Evolutionary conservation across 2,797 vertebrate species (phyloP).

Genomic region (Sebastes nivosus): DNA sequence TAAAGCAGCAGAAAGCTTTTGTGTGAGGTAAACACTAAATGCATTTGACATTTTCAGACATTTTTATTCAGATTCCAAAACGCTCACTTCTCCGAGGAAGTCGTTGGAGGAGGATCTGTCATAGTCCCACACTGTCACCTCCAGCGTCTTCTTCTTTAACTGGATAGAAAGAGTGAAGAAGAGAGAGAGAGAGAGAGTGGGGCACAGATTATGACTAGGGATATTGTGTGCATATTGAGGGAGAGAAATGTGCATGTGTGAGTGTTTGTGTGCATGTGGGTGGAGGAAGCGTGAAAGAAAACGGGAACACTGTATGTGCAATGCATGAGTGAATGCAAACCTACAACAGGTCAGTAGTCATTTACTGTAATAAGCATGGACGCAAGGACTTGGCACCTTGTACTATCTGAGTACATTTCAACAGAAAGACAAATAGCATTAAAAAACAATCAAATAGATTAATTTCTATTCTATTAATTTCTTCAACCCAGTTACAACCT

Average conservation of each 20-base stretch:
- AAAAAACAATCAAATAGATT: no score
- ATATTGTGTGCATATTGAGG: not conserved
- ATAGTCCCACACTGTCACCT: conserved; percentile 99
- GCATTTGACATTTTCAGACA: conserved; percentile 27
- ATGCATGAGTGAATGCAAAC: not conserved
- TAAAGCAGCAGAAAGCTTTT: not conserved
- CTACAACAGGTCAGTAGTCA: not conserved
- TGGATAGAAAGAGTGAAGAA: conserved; percentile 59
- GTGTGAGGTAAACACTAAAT: conserved; percentile 13
- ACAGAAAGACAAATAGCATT: no score
- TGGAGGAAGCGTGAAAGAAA: not conserved
- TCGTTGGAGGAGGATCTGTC: conserved; percentile 98
- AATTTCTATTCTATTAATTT: no score
- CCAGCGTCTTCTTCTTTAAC: conserved; percentile 98
- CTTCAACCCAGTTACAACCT: no score
- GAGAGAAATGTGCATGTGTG: not conserved
- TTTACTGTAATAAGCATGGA: not conserved
- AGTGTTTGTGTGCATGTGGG: not conserved
- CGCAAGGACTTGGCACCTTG: not conserved
- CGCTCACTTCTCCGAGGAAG: conserved; percentile 97
- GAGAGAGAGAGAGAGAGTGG: not conserved
- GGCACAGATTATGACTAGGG: not conserved
- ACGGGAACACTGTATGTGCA: not conserved
- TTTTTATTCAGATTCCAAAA: conserved; percentile 28
- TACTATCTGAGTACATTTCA: no score